phyloP scores from a whole-genome alignment of 2,888 invertebrate genomes.

The Tenthredo livida region DNA sequence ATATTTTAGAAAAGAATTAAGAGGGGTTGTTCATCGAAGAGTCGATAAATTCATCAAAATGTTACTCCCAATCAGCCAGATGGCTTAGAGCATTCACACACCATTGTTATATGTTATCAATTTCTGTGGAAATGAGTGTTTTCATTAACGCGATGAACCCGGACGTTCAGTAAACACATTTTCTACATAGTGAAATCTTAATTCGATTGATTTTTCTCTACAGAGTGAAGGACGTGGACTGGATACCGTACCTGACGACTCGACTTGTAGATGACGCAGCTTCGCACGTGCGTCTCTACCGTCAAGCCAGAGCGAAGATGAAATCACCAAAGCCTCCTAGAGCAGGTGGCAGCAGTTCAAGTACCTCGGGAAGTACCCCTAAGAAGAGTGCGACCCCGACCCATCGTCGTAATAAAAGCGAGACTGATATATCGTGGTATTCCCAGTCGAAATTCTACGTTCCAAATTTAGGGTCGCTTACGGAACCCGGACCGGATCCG shows the following conservation, averaged over 20 bases:
- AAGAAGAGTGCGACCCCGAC: conserved; percentile 77
- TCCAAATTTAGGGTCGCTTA: conserved; percentile 73
- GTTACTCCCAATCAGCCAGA: background rate
- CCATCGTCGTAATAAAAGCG: conserved; percentile 87
- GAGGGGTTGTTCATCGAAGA: background rate
- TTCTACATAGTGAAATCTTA: conserved; percentile 5
- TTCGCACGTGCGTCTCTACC: conserved; percentile 91
- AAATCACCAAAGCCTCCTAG: conserved; percentile 70
- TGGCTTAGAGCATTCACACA: background rate
- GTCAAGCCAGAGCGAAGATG: conserved; percentile 84
- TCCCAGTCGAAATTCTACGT: conserved; percentile 84
- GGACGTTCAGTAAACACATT: conserved; percentile 1
- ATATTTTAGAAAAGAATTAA: background rate
- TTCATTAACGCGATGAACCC: background rate
- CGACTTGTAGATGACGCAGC: conserved; percentile 94
- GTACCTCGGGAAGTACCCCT: conserved; percentile 74
- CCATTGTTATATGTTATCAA: background rate
- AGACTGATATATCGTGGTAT: conserved; percentile 86
- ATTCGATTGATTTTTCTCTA: conserved; percentile 15
- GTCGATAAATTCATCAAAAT: background rate
- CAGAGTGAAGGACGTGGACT: conserved; percentile 91
- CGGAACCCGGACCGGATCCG: conserved; percentile 68
- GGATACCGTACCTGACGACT: conserved; percentile 93
- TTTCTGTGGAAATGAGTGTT: background rate
- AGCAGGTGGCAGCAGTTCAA: conserved; percentile 70